These are phyloP conservation scores for Corythornis madagascariensis DNA, from an alignment of 2,113 vertebrate genomes.

Conservation along the genomic window DNA sequence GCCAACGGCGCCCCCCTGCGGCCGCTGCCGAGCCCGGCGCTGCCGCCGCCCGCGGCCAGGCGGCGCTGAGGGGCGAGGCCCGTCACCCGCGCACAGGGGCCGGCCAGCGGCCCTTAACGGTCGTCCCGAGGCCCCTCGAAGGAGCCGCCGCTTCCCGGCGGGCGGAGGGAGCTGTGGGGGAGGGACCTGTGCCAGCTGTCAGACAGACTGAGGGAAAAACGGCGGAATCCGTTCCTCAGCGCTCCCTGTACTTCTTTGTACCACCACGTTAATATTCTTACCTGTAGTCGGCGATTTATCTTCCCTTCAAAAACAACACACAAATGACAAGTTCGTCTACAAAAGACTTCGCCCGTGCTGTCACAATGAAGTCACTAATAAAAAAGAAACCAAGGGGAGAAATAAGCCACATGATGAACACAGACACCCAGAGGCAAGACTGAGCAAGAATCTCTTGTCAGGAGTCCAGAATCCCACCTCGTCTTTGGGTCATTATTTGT, in stretches of 20 bases:
- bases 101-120: too few relatives aligned
- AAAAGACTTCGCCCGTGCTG: background rate
- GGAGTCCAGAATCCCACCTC: background rate
- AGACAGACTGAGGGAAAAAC: fast-evolving
- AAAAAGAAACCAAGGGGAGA: background rate
- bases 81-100: too few relatives aligned
- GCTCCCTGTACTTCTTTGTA: fast-evolving
- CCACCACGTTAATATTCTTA: fast-evolving
- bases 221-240: fast-evolving
- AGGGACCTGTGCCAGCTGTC: background rate
- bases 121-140: background rate
- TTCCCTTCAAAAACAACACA: fast-evolving
- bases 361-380: background rate
- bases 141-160: background rate
- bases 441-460: background rate
- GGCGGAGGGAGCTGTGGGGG: background rate
- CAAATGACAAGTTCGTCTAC: fast-evolving
- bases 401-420: background rate
- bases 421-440: background rate
- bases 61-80: background rate
- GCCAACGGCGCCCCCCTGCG: background rate
- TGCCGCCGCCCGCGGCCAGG: background rate
- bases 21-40: background rate
- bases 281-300: fast-evolving
- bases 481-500: background rate